Evolutionary conservation across 2,888 invertebrate species (phyloP).

Genomic region (Didymodactylos carnosus): DNA sequence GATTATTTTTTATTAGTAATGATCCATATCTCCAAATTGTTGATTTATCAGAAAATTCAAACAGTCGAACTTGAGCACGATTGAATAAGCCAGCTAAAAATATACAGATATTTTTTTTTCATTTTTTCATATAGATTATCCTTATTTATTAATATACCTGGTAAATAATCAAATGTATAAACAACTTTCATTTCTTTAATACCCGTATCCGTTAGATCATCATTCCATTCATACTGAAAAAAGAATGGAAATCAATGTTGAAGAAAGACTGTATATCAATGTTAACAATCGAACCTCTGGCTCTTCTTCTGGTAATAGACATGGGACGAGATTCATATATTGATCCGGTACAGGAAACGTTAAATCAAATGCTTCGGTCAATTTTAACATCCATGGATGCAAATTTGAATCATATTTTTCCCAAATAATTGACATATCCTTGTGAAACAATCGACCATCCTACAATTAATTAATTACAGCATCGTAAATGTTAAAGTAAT

Average conservation of each 20-base stretch:
- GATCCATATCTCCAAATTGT: slow-evolving; percentile 33
- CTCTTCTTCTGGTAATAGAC: slow-evolving; percentile 27
- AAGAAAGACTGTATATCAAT: neutral
- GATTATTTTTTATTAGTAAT: slow-evolving; percentile 28
- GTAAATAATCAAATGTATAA: slow-evolving; percentile 31
- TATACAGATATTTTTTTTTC: neutral
- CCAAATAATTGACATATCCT: slow-evolving; percentile 26
- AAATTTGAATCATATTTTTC: slow-evolving; percentile 18
- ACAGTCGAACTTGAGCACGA: slow-evolving; percentile 32
- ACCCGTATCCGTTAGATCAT: neutral
- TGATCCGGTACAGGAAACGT: slow-evolving; percentile 23
- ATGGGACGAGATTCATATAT: slow-evolving; percentile 29
- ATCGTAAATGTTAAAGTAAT: neutral
- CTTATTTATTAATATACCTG: slow-evolving; percentile 14
- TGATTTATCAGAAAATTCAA: slow-evolving; percentile 26
- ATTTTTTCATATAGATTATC: neutral
- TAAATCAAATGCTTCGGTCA: slow-evolving; percentile 33
- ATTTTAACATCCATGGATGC: slow-evolving; percentile 27
- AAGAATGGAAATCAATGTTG: slow-evolving; percentile 20
- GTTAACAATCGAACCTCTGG: slow-evolving; percentile 24
- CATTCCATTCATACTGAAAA: neutral
- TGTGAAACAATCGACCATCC: slow-evolving; percentile 25
- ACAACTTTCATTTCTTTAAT: slow-evolving; percentile 24
- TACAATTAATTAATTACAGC: too few relatives aligned
- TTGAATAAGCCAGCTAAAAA: slow-evolving; percentile 29